Percentiles rank a stretch among this genome's conserved stretches.
Evolutionary conservation across 2,888 invertebrate species (phyloP).

Genomic region (Brachylomia viminalis): DNA sequence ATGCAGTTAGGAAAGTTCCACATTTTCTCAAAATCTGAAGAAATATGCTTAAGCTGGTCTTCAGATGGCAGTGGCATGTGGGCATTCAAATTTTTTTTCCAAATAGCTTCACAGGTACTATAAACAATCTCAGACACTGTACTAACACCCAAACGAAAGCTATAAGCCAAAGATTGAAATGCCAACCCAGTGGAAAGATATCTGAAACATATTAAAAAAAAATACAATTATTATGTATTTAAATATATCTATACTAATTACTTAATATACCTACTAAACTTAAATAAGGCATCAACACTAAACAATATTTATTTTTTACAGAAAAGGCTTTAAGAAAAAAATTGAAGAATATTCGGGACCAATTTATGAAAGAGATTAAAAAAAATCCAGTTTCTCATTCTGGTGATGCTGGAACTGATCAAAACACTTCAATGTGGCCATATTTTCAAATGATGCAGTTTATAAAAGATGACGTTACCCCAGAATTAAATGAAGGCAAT

Average conservation of each 20-base stretch:
- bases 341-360: conserved; percentile 9
- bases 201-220: conserved; percentile 10
- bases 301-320: conserved; percentile 12
- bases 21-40: not conserved
- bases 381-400: conserved; percentile 31
- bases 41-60: conserved; percentile 9
- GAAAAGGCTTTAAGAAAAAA: conserved; percentile 20
- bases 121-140: conserved; percentile 8
- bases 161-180: conserved; percentile 14
- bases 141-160: conserved; percentile 10
- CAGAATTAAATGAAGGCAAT: conserved; percentile 14
- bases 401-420: conserved; percentile 61
- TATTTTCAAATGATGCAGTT: conserved; percentile 63
- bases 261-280: conserved; percentile 5
- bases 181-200: conserved; percentile 10
- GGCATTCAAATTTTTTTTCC: not conserved
- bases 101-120: conserved; percentile 11
- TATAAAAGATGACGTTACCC: conserved; percentile 56
- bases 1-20: conserved; percentile 11
- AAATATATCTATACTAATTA: conserved; percentile 1
- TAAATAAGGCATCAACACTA: conserved; percentile 1
- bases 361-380: conserved; percentile 12
- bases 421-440: conserved; percentile 59
- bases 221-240: conserved; percentile 1
- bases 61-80: conserved; percentile 2